phyloP scores from a whole-genome alignment of 2,888 invertebrate species.

The Ctenicera cuprea region DNA sequence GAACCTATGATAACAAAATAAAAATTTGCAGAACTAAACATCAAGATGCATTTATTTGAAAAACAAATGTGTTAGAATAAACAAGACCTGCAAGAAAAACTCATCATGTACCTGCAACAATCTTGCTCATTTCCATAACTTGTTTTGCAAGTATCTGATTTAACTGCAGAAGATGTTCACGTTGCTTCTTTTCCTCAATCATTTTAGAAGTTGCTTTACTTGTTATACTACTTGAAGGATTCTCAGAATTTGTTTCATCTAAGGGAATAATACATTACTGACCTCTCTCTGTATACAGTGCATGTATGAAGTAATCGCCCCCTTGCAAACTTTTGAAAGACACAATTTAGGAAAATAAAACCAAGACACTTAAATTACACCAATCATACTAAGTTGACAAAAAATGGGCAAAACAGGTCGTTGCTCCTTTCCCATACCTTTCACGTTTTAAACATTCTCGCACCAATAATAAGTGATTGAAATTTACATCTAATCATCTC shows the following conservation, averaged over 20 bases:
- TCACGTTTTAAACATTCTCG: too few relatives aligned
- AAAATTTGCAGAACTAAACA: conserved; percentile 58
- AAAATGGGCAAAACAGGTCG: too few relatives aligned
- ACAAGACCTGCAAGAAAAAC: conserved; percentile 51
- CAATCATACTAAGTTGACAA: too few relatives aligned
- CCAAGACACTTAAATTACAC: too few relatives aligned
- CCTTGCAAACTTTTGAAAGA: not conserved
- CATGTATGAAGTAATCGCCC: too few relatives aligned
- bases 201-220: conserved; percentile 71
- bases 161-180: conserved; percentile 91
- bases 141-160: conserved; percentile 95
- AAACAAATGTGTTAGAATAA: conserved; percentile 18
- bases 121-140: conserved; percentile 96
- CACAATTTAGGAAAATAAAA: not conserved
- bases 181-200: conserved; percentile 88
- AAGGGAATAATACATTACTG: not conserved
- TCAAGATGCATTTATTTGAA: conserved; percentile 42
- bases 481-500: too few relatives aligned
- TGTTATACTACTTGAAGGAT: conserved; percentile 66
- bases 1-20: conserved; percentile 69
- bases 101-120: conserved; percentile 86
- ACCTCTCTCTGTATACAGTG: too few relatives aligned
- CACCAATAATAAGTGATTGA: too few relatives aligned
- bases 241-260: conserved; percentile 63
- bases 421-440: too few relatives aligned